Base-by-base conservation (phyloP, 2,113 vertebrate species). In the Oceanodroma tethys region DNA sequence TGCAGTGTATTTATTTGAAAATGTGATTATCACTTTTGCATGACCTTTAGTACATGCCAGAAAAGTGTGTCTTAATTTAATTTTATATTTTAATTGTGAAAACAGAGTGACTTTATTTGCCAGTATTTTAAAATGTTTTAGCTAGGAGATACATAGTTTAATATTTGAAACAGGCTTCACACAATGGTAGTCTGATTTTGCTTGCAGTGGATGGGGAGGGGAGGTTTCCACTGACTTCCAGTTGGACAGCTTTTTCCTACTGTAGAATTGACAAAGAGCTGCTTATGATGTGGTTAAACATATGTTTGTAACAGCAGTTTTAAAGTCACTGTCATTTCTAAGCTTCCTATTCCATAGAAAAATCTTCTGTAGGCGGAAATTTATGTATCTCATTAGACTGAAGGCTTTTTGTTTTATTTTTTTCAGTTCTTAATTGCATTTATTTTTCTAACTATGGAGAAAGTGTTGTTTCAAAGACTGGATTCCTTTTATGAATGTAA, bases 401-500 rank as follows among this genome's bases (percentile, higher is more conserved):
- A 84, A 96, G 47, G 76, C 59, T 92, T 90, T 95, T 68, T 75
- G 47, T 70, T 94, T 68, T 40, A 14, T 63, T 68, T 50, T 58
- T 16, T 23, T 48, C 7, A 32, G 48, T 94, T 88, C 52, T 78
- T 84, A 88, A 81, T 93, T 23, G 45, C 15, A 81, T 88, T 67
- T 94, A 67, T 94, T 92, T 97, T 95, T 96, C 76, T 95, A 96
- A 79, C 56, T 68, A 34, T 89, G 73, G 43, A 90, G 76, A 83
- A 94, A 90, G 32, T 89, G 30, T 38, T 82, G 43, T 92, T 96
- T 82, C 45, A 80, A 93, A 88, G 50, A 73, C 50, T 86, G 81
- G 29, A 29, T 90, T 95, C 25, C 67, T 83, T 85, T 87, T 93
- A 55, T 81, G 63, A 70, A 76, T 78, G n/a, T 76, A 90, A 88